phyloP scores from a whole-genome alignment of 2,888 invertebrate genomes.

The Volucella zonaria region DNA sequence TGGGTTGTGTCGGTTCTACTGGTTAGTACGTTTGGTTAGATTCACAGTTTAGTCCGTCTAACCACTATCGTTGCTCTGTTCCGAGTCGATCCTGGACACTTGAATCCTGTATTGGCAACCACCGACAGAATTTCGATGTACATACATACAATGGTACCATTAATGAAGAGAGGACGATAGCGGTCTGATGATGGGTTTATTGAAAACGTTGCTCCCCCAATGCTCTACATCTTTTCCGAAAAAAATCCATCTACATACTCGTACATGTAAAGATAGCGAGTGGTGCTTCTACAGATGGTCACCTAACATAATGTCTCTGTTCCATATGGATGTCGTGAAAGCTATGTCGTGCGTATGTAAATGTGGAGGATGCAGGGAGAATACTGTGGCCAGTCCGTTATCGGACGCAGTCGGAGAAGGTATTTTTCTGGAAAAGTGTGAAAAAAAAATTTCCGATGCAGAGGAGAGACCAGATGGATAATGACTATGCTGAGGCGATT shows the following conservation, averaged over 20 bases:
- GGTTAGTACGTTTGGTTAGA: slow-evolving; percentile 35
- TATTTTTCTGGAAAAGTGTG: slow-evolving; percentile 50
- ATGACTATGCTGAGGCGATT: slow-evolving; percentile 58
- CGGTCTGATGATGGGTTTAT: slow-evolving; percentile 69
- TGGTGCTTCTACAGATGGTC: slow-evolving; percentile 47
- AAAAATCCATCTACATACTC: slow-evolving; percentile 18
- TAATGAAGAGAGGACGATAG: slow-evolving; percentile 69
- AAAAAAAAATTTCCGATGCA: slow-evolving; percentile 46
- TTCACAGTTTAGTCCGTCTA: slow-evolving; percentile 45
- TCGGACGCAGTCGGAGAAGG: slow-evolving; percentile 13
- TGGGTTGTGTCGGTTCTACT: slow-evolving; percentile 56
- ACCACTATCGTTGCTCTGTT: slow-evolving; percentile 56
- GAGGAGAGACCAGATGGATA: slow-evolving; percentile 29
- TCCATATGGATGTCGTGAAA: slow-evolving; percentile 15
- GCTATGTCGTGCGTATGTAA: slow-evolving; percentile 9
- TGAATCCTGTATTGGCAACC: slow-evolving; percentile 58
- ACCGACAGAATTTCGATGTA: slow-evolving; percentile 63
- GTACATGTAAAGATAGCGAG: not conserved
- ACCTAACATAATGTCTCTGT: slow-evolving; percentile 20
- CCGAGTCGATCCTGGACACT: slow-evolving; percentile 17
- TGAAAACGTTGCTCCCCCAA: slow-evolving; percentile 36
- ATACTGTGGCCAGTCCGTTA: slow-evolving; percentile 43
- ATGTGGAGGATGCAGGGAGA: slow-evolving; percentile 46
- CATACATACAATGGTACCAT: slow-evolving; percentile 62
- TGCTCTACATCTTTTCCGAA: not conserved